These are phyloP conservation scores for Chironomus striatipennis DNA, from an alignment of 1,140 invertebrate species.

Conservation along the genomic window DNA sequence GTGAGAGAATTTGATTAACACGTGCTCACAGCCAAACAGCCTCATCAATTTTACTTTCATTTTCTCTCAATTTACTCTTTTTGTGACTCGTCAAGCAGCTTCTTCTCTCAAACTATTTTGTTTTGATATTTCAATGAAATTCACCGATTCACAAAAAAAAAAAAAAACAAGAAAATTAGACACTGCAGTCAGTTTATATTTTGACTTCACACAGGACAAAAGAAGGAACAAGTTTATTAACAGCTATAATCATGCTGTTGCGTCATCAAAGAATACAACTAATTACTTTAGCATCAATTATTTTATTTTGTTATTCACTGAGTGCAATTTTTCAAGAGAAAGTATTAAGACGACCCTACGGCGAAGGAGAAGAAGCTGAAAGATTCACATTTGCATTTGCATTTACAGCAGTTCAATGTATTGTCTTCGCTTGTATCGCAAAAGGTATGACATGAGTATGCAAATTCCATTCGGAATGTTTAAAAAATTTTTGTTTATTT, in stretches of 20 bases:
- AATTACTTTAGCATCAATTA: neutral
- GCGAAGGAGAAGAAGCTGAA: neutral
- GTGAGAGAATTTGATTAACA: no score
- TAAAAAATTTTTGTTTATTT: neutral
- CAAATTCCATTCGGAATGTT: neutral
- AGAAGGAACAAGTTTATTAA: no score
- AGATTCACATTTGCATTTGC: neutral
- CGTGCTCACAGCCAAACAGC: no score
- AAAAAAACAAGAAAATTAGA: no score
- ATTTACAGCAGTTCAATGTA: neutral
- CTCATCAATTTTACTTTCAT: no score
- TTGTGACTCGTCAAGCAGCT: no score
- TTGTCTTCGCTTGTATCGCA: neutral
- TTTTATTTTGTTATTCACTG: slow-evolving; percentile 15
- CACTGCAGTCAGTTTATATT: no score
- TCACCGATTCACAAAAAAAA: no score
- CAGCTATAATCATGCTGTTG: neutral
- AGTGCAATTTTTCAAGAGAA: slow-evolving; percentile 19
- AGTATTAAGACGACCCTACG: neutral
- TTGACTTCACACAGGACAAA: no score
- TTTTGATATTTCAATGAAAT: no score
- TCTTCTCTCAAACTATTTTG: no score
- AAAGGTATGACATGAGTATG: neutral
- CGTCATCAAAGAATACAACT: slow-evolving; percentile 2
- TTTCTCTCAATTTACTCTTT: no score